Conservation (phyloP, 2,113 vertebrate genomes). For the Tupaia tana region DNA sequence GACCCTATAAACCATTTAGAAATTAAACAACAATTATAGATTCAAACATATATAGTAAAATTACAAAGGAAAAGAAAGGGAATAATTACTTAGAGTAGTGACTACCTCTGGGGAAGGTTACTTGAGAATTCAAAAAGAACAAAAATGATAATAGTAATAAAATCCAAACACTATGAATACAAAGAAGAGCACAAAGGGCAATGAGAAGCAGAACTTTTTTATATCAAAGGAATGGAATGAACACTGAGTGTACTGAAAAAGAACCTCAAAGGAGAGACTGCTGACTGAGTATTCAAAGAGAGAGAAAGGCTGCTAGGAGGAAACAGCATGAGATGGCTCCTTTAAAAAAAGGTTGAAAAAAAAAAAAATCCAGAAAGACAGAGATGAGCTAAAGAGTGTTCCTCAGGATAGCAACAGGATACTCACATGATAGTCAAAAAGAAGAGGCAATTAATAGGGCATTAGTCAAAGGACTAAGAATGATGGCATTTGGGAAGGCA, state of each 20-base stretch:
- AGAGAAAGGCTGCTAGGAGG: not conserved
- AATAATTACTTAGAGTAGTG: conserved; percentile 8
- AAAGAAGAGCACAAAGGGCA: conserved; percentile 17
- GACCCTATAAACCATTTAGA: not conserved
- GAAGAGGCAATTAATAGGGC: not conserved
- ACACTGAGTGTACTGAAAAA: not conserved
- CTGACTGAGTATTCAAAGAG: not conserved
- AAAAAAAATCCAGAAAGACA: not conserved
- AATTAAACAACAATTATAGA: conserved; percentile 5
- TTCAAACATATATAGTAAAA: not conserved
- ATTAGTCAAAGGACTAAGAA: not conserved
- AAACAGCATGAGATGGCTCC: not conserved
- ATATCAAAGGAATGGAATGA: not conserved
- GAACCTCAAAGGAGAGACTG: not conserved
- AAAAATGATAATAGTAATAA: not conserved
- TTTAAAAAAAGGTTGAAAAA: not conserved
- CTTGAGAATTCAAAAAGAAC: not conserved
- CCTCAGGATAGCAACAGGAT: not conserved
- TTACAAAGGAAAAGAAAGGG: conserved; percentile 17
- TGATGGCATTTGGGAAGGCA: not conserved
- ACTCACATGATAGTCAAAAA: not conserved
- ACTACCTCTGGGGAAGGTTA: not conserved
- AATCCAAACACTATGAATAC: not conserved
- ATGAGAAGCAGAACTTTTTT: not conserved
- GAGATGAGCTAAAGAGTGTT: not conserved